A percentile compares a stretch with the other conserved stretches of the same genome.
Evolutionary conservation across 2,797 vertebrate genomes (phyloP).

Genomic region (Sphenodon punctatus): DNA sequence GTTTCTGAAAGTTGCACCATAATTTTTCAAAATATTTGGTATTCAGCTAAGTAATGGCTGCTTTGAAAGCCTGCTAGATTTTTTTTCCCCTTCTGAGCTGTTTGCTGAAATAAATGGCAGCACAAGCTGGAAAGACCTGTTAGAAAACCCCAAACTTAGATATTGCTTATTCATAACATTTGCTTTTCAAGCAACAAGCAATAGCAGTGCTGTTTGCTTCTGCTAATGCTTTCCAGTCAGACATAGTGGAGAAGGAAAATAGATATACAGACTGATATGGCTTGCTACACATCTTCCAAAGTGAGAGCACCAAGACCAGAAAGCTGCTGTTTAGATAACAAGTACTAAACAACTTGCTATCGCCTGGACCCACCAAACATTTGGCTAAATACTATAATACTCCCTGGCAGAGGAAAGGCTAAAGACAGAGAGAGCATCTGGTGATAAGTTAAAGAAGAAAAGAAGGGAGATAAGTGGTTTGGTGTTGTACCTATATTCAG

Average conservation of each 20-base stretch:
- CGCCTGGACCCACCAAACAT: not conserved
- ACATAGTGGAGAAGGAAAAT: conserved; percentile 3
- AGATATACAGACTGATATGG: not conserved
- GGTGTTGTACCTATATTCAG: not conserved
- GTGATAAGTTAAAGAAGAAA: not conserved
- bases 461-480: not conserved
- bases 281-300: conserved; percentile 10
- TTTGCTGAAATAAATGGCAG: conserved; percentile 33
- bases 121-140: not conserved
- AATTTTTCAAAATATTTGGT: not conserved
- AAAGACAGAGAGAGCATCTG: conserved; percentile 7
- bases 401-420: not conserved
- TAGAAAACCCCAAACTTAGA: conserved; percentile 16
- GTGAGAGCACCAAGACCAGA: not conserved
- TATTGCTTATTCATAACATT: conserved; percentile 20
- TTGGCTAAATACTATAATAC: not conserved
- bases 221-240: not conserved
- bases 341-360: not conserved
- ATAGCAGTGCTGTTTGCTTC: not conserved
- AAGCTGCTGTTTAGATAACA: not conserved
- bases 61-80: not conserved
- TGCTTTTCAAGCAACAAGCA: conserved; percentile 23
- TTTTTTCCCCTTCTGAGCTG: not conserved
- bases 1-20: not conserved
- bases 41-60: not conserved